Evolutionary conservation across 2,113 vertebrate species (phyloP), one percentile per base, ranked within the genome.

Genomic region (Carlito syrichta): DNA sequence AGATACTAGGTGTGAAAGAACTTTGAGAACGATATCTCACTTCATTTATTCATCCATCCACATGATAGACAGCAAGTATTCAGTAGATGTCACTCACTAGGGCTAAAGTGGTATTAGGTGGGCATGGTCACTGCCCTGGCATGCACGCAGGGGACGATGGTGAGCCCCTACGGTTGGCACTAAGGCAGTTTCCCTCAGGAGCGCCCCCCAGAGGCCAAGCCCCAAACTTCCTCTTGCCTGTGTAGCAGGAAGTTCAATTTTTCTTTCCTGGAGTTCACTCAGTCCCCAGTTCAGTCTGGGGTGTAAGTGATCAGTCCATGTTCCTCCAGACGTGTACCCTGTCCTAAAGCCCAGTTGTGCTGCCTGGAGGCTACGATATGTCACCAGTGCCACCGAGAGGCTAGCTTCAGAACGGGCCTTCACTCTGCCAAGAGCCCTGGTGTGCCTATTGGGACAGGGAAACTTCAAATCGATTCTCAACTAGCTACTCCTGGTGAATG

Each of bases 131-230:
- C 27, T 43, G 11, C 52, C 35, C 45, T 54, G 9, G 0, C 10
- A 0, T 9, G 52, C 14, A 19, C 3, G 56, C 0, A 17, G 8
- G 8, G 45, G 6, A 25, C 30, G 23, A 40, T 25, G 13, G 58
- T 25, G 19, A 19, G 35, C 56, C n/a, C 0, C 0, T 2, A 14
- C 8, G 6, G 6, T 23, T 25, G 27, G 56, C 3, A 2, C 40
- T 0, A 6, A 73, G 19, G n/a, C 5, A 19, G 5, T 74, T 78
- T 60, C n/a, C n/a, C n/a, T 95, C 85, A 11, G 38, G 76, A 88
- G 82, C 17, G 9, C 86, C 94, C 78, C 40, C 69, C 58, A 27
- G 60, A 73, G 50, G 8, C 66, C 73, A 56, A 8, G 20, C 32
- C 66, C 56, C 35, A 60, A 52, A 40, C 40, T 25, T 79, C 35